These are phyloP conservation scores for Rhopalosiphum maidis DNA, from an alignment of 1,140 invertebrate species.

Conservation along the genomic window DNA sequence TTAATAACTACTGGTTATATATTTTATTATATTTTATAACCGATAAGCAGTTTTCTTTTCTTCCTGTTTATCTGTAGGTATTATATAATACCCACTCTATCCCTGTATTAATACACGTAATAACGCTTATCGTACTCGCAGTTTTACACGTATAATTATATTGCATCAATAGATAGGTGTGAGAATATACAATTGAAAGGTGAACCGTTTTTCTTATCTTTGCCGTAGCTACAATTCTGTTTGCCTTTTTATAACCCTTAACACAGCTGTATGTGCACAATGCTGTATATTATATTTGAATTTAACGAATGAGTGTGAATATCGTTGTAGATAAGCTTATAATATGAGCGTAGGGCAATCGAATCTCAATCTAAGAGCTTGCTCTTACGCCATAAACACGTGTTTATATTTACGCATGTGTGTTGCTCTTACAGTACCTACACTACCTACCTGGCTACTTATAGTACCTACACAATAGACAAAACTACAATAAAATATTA, in stretches of 20 bases:
- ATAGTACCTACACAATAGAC: no score
- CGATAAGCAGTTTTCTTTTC: neutral
- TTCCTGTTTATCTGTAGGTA: neutral
- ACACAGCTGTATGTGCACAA: neutral
- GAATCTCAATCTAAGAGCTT: neutral
- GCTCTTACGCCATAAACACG: neutral
- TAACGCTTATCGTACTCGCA: neutral
- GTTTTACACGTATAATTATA: neutral
- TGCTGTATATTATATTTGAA: neutral
- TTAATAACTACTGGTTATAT: no score
- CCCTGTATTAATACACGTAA: neutral
- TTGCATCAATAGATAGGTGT: neutral
- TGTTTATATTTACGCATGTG: neutral
- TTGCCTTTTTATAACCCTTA: neutral
- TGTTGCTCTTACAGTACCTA: neutral
- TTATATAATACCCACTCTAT: neutral
- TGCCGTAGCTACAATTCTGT: neutral
- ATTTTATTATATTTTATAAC: no score
- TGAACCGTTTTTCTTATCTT: neutral
- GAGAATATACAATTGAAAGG: neutral
- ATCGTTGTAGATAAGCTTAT: neutral
- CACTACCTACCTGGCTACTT: no score
- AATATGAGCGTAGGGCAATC: neutral
- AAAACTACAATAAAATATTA: no score
- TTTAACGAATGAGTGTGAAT: neutral